phyloP scores from a whole-genome alignment of 1,140 invertebrate species.

The Tetramorium alpestre region DNA sequence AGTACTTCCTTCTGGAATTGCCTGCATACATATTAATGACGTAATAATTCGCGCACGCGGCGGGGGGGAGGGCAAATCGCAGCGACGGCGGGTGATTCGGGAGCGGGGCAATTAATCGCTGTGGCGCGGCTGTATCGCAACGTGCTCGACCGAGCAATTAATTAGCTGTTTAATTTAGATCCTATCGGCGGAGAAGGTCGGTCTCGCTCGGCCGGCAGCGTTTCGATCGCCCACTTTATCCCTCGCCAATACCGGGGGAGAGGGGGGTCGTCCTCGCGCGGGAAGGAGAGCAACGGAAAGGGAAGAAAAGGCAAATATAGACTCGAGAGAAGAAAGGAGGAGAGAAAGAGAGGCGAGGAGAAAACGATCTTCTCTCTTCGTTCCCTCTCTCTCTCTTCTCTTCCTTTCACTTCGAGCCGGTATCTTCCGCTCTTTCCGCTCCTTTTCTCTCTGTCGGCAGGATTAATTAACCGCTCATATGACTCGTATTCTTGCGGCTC shows the following conservation, averaged over 20 bases:
- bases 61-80: conserved; percentile 13
- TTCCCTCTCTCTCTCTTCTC: not conserved
- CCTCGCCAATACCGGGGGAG: not conserved
- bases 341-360: not conserved
- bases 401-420: not conserved
- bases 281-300: not conserved
- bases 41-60: conserved; percentile 69
- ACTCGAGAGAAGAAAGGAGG: not conserved
- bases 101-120: conserved; percentile 75
- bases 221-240: conserved; percentile 53
- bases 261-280: conserved; percentile 11
- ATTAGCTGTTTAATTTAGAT: conserved; percentile 80
- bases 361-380: conserved; percentile 28
- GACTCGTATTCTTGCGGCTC: conserved; percentile 49
- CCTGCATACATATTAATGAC: conserved; percentile 63
- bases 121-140: conserved; percentile 56
- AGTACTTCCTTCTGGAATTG: conserved; percentile 54
- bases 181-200: conserved; percentile 72
- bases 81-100: conserved; percentile 65
- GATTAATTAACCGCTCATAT: conserved; percentile 75
- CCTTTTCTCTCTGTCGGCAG: conserved; percentile 26
- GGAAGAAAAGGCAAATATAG: not conserved
- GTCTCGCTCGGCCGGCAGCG: conserved; percentile 22
- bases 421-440: not conserved
- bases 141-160: conserved; percentile 73